phyloP scores from a whole-genome alignment of 2,797 vertebrate species.

The Characodon lateralis region DNA sequence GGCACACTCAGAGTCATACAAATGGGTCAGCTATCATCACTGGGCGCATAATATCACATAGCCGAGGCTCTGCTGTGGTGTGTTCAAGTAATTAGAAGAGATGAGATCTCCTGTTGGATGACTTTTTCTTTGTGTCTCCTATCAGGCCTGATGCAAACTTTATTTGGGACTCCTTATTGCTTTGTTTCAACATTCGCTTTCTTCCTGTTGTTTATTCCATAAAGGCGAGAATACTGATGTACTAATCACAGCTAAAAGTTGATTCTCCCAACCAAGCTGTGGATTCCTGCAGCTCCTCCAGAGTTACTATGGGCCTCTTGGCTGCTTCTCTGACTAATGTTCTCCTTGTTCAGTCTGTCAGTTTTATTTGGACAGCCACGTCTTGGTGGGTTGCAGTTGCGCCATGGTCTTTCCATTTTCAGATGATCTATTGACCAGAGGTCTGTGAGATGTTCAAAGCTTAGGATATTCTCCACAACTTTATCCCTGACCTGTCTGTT shows the following conservation, averaged over 20 bases:
- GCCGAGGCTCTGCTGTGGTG: slow-evolving; percentile 3
- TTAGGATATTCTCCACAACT: neutral
- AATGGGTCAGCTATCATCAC: slow-evolving; percentile 63
- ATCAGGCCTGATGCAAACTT: neutral
- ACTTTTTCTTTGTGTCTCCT: slow-evolving; percentile 3
- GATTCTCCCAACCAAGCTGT: neutral
- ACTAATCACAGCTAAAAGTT: neutral
- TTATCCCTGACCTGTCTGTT: neutral
- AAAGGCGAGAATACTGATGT: neutral
- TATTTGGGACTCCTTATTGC: neutral
- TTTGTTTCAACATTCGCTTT: neutral
- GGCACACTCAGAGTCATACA: slow-evolving; percentile 65
- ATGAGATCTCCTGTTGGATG: slow-evolving; percentile 38
- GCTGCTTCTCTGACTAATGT: neutral
- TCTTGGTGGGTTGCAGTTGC: neutral
- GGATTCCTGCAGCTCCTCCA: neutral
- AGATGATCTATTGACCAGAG: neutral
- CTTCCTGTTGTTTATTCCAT: neutral
- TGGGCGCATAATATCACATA: slow-evolving; percentile 43
- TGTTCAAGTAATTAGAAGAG: slow-evolving; percentile 22
- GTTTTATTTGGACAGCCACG: neutral
- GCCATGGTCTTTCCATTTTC: neutral
- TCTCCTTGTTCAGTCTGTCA: neutral
- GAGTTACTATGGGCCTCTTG: neutral
- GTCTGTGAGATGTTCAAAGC: neutral